Conservation (phyloP, 2,888 invertebrate genomes). For the Papilio demoleus region DNA sequence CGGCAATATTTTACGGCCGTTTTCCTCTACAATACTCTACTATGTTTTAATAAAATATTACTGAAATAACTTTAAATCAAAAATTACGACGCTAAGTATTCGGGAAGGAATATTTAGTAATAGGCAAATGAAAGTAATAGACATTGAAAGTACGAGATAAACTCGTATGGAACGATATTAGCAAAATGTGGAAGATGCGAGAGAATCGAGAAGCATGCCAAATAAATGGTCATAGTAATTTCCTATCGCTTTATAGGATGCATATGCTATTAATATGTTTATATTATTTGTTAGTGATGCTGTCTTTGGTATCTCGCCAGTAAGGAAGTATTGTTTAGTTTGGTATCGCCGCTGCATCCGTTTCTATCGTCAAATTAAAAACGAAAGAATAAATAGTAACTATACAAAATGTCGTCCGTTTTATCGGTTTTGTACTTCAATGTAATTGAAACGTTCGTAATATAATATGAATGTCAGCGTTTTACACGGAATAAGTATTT, state of each 20-base stretch:
- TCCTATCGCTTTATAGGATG: background rate
- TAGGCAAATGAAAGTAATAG: no score
- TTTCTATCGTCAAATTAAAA: constrained; percentile 9
- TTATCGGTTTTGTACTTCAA: constrained; percentile 3
- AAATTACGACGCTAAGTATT: no score
- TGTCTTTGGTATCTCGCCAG: constrained; percentile 5
- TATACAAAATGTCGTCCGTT: background rate
- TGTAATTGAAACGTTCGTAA: background rate
- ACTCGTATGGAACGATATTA: no score
- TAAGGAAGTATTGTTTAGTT: constrained; percentile 7
- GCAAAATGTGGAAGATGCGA: background rate
- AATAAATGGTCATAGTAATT: background rate
- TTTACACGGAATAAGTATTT: constrained; percentile 20
- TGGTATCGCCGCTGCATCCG: constrained; percentile 6
- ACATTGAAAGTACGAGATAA: no score
- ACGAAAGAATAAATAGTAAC: background rate
- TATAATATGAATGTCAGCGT: constrained; percentile 3
- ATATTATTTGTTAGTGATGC: constrained; percentile 4
- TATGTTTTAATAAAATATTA: no score
- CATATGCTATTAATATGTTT: background rate
- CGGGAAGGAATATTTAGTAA: no score
- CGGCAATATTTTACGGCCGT: constrained; percentile 19
- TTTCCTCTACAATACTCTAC: constrained; percentile 24
- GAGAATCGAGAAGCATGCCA: background rate
- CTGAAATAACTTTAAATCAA: background rate